Conservation (phyloP, 2,113 vertebrate genomes). For the Siphamia tubifer region DNA sequence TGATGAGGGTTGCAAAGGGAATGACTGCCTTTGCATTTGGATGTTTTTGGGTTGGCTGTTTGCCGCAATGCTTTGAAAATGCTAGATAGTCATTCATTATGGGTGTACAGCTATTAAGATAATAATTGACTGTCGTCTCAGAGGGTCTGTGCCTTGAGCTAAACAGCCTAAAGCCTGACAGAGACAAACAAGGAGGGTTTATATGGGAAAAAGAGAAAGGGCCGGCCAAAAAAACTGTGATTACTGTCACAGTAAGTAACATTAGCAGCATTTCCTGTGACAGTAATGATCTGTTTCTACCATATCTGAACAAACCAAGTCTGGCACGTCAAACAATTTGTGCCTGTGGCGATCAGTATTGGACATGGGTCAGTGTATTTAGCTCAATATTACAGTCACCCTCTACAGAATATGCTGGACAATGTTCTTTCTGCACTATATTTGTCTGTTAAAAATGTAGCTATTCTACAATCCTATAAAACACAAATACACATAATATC, state of each 20-base stretch:
- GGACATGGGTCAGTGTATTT: conserved; percentile 41
- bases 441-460: no score
- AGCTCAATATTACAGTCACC: conserved; percentile 12
- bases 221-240: conserved; percentile 27
- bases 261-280: conserved; percentile 53
- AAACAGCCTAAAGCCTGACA: conserved; percentile 42
- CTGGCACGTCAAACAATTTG: conserved; percentile 38
- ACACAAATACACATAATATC: no score
- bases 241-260: conserved; percentile 48
- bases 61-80: not conserved
- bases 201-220: not conserved
- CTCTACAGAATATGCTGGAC: not conserved
- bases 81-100: conserved; percentile 3
- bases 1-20: not conserved
- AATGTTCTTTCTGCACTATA: not conserved
- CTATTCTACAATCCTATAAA: no score
- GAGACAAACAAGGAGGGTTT: conserved; percentile 29
- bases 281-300: conserved; percentile 60
- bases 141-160: conserved; percentile 14
- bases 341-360: conserved; percentile 27
- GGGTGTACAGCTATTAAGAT: conserved; percentile 31
- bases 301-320: conserved; percentile 37
- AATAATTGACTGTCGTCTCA: conserved; percentile 35
- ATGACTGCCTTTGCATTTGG: conserved; percentile 1
- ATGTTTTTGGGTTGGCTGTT: not conserved